Evolutionary conservation across 2,888 invertebrate species (phyloP), one percentile per base, ranked within the genome.

Genomic region (Drosophila flavopinicola): DNA sequence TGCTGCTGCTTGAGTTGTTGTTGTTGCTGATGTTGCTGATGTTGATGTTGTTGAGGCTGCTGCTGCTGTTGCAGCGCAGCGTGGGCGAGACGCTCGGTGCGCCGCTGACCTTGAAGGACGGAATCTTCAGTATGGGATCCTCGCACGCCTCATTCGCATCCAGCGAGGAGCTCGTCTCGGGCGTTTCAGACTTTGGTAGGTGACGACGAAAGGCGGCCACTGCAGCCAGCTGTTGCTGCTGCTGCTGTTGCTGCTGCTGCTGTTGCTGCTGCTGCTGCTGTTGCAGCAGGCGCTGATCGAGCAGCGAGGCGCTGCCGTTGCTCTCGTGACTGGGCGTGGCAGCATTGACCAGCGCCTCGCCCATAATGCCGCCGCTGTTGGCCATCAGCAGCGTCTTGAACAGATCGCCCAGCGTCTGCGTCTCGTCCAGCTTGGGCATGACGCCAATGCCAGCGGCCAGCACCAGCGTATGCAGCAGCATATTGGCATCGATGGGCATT

Each of bases 121-220:
- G 97, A 94, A 97, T 96, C 93, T 96, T 96, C 88, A 97, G 94
- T 92, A 97, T 96, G 92, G 93, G 92, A 73, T 95, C 95, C 69
- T 95, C 94, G 69, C 90, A 89, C 27, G 75, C 70, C 65, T 91
- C 91, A 73, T 89, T 90, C 33, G 89, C 75, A 56, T 91, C 90
- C 68, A 88, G 70, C 58, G 90, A 90, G 51, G 90, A 90, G 71
- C 91, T 92, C 15, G 91, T 92, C 91, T 91, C 91, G 29, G 91
- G 90, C 77, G 93, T 92, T 83, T 92, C 90, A 77, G 90, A 90
- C 79, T 91, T 91, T 82, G 90, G 88, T 80, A 89, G 66, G 54
- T 89, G 89, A 73, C 88, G 90, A 39, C 82, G 76, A 76, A 78
- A 88, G 33, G 77, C 84, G 25, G 83, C 70, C 15, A 59, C 53